Evolutionary conservation across 2,888 invertebrate genomes (phyloP), one percentile per base, ranked within the genome.

Genomic region (Lydus trimaculatus): DNA sequence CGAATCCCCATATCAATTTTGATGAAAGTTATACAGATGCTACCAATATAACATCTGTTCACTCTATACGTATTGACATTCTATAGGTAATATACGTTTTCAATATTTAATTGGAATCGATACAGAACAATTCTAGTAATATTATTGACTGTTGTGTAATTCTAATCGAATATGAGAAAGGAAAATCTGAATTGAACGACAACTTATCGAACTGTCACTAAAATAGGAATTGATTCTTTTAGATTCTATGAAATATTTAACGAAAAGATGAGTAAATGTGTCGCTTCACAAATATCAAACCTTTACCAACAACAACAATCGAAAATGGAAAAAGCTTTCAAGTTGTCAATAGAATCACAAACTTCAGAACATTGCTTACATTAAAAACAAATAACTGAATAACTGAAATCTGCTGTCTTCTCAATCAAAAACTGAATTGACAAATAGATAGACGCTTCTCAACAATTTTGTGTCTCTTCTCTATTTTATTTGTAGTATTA

Each of bases 341-440:
- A 17, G 17, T 13, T 43, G 17, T 43, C 43, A 5, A 17, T 4
- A 43, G 5, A 13, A 39, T 11, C 33, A 11, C 36, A 15, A 36
- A 36, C 13, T 17, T 4, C 43, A 43, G n/a, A 17, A 43, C 0
- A 43, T 6, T 4, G 28, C 4, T 43, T 7, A 43, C 7, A 43
- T 43, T 43, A 17, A 43, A 43, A 17, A 43, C 43, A 63, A 68
- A 64, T 64, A 61, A 56, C 33, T 9, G 23, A 23, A 58, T 11
- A 56, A 25, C 15, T 23, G 25, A 58, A 31, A 31, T 31, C 8
- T 28, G 28, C 28, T 3, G 28, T 28, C 28, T 28, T 28, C 4
- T 28, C 28, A 28, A 28, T 28, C 28, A 4, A 2, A 28, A 28
- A 28, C 4, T 28, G 4, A 4, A 28, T 28, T 28, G 4, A 28